Evolutionary conservation across 2,888 invertebrate species (phyloP).

Genomic region (Ecliptopera silaceata): DNA sequence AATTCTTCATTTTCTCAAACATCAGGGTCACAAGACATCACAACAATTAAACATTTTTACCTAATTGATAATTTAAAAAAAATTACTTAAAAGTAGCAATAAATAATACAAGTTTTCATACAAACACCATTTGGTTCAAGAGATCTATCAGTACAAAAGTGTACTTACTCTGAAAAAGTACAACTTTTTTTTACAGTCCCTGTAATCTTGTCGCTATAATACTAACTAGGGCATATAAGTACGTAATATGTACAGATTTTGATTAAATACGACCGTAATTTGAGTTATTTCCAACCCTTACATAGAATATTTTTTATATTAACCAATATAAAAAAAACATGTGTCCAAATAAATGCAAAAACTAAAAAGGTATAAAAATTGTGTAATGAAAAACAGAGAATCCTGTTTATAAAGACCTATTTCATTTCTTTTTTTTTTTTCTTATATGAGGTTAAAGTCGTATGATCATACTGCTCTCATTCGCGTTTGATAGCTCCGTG

Average conservation of each 20-base stretch:
- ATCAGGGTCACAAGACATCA: conserved; percentile 1
- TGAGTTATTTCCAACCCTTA: not conserved
- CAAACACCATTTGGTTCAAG: conserved; percentile 45
- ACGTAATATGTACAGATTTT: conserved; percentile 4
- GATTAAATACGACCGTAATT: not conserved
- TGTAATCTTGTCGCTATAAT: conserved; percentile 51
- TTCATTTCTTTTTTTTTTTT: no score
- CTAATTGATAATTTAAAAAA: not conserved
- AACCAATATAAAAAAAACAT: not conserved
- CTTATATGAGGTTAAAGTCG: no score
- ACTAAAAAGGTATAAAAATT: no score
- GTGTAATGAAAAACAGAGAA: no score
- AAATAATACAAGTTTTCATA: conserved; percentile 7
- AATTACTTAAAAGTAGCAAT: not conserved
- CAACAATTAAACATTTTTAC: not conserved
- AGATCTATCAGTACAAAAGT: conserved; percentile 59
- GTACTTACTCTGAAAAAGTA: conserved; percentile 53
- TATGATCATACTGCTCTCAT: no score
- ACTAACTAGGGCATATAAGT: not conserved
- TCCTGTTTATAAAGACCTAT: no score
- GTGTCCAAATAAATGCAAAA: no score
- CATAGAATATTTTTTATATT: not conserved
- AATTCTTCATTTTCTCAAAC: no score
- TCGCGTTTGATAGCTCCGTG: no score
- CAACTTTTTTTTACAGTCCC: conserved; percentile 65